Base-by-base conservation (phyloP, 2,888 invertebrate species). In the Protonemura montana region DNA sequence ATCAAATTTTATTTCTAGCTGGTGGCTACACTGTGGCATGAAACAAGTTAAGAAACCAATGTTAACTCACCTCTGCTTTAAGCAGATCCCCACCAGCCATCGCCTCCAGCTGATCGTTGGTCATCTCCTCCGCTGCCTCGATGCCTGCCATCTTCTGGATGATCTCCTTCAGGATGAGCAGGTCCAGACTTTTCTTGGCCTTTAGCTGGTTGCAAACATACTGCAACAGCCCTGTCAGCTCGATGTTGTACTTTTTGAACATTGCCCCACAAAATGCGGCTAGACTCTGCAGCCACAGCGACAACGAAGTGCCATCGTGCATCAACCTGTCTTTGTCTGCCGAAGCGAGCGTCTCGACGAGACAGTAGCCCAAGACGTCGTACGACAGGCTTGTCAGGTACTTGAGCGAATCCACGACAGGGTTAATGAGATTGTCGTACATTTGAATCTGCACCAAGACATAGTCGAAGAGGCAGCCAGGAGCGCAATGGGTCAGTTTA, bases 101-200 rank as follows among this genome's bases (percentile, higher is more conserved):
- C 0, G 99, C 99, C 90, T 98, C 98, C 86, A 99, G 92, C 90
- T 99, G 99, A 90, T 99, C 99, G 28, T 96, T 94, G 0, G 99
- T 99, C 93, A 99, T 96, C 92, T 98, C 98, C 91, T 98, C 98
- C 0, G 96, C 96, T 0, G 98, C 96, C 92, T 99, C 99, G 86
- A 99, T 98, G 0, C 99, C 99, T 0, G 98, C 98, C 99, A 99
- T 99, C 93, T 99, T 99, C 92, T 98, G 98, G 80, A 99, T 97
- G 89, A 99, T 97, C 92, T 99, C 99, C 91, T 99, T 97, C 86
- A 99, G 92, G 89, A 99, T 96, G 41, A 99, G 92, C 89, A 98
- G 93, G 92, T 99, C 98, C 93, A 95, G 95, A 92, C 97, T 98
- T 92, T 98, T 98, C 89, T 98, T 97, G 27, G 97, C 96, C 91